Conservation (phyloP, 1,140 invertebrate species). For the Tetragonula clypearis region DNA sequence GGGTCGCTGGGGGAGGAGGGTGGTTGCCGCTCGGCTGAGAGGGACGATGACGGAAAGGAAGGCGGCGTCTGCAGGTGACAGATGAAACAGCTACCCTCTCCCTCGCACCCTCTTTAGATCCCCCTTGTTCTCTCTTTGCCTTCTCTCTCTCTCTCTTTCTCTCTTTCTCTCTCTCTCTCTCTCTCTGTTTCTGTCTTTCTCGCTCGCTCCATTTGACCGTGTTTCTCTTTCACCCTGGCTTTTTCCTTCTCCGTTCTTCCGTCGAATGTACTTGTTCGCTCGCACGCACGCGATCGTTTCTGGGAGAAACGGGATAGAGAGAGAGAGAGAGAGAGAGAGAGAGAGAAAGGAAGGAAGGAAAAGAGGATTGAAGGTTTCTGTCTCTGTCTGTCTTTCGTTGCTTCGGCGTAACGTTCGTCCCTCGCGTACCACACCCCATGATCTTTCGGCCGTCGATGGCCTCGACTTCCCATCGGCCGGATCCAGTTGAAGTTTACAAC, state of each 20-base stretch:
- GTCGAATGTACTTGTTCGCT: slow-evolving; percentile 45
- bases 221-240: slow-evolving; percentile 19
- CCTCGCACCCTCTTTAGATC: slow-evolving; percentile 61
- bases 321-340: too few species aligned
- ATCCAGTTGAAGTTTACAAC: slow-evolving; percentile 13
- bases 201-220: background rate
- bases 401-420: slow-evolving; percentile 56
- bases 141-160: slow-evolving; percentile 30
- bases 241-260: slow-evolving; percentile 17
- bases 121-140: slow-evolving; percentile 56
- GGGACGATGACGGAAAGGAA: slow-evolving; percentile 81
- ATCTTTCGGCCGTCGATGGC: slow-evolving; percentile 48
- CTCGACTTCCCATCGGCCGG: slow-evolving; percentile 48
- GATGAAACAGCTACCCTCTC: slow-evolving; percentile 79
- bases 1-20: slow-evolving; percentile 55
- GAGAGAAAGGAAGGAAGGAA: background rate
- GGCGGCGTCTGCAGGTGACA: slow-evolving; percentile 82
- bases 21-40: slow-evolving; percentile 67
- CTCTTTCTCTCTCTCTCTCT: slow-evolving; percentile 1
- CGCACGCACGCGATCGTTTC: slow-evolving; percentile 13
- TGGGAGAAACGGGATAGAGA: slow-evolving; percentile 16
- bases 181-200: slow-evolving; percentile 21
- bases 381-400: slow-evolving; percentile 53
- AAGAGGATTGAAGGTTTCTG: slow-evolving; percentile 15
- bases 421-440: slow-evolving; percentile 55